phyloP scores from a whole-genome alignment of 2,888 invertebrate genomes.

The Camptogramma bilineatum region DNA sequence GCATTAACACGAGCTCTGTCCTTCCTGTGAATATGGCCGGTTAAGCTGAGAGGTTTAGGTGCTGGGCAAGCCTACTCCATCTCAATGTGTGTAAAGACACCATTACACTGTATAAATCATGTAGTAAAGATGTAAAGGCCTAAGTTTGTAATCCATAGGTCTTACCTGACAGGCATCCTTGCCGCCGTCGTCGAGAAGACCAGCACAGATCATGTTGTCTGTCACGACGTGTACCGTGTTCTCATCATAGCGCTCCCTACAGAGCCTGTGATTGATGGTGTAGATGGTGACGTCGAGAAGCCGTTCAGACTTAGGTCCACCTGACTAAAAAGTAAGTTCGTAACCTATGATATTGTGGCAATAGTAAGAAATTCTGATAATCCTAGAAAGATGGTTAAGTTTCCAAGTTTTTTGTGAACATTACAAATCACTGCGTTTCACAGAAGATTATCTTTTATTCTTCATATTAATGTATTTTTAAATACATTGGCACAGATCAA shows the following conservation, averaged over 20 bases:
- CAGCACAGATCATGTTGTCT: constrained; percentile 61
- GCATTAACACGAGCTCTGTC: no score
- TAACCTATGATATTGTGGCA: no score
- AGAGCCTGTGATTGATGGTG: constrained; percentile 59
- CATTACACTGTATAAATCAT: no score
- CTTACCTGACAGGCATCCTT: constrained; percentile 32
- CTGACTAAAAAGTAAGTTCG: constrained; percentile 43
- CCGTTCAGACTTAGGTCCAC: constrained; percentile 43
- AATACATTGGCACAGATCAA: no score
- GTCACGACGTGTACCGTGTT: constrained; percentile 32
- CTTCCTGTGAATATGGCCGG: no score
- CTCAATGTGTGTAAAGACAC: no score
- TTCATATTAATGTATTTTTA: background rate
- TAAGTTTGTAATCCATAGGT: no score
- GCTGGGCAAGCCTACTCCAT: no score
- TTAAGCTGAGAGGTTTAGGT: no score
- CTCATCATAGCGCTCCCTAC: constrained; percentile 36
- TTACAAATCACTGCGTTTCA: background rate
- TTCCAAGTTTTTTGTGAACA: background rate
- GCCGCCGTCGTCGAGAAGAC: constrained; percentile 49
- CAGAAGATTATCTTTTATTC: background rate
- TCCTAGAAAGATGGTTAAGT: no score
- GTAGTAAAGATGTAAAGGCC: no score
- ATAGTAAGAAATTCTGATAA: no score
- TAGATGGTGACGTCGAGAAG: constrained; percentile 59